A percentile compares a stretch with the other conserved stretches of the same genome.
phyloP scores from a whole-genome alignment of 2,888 invertebrate species.

The Caradrina clavipalpis region DNA sequence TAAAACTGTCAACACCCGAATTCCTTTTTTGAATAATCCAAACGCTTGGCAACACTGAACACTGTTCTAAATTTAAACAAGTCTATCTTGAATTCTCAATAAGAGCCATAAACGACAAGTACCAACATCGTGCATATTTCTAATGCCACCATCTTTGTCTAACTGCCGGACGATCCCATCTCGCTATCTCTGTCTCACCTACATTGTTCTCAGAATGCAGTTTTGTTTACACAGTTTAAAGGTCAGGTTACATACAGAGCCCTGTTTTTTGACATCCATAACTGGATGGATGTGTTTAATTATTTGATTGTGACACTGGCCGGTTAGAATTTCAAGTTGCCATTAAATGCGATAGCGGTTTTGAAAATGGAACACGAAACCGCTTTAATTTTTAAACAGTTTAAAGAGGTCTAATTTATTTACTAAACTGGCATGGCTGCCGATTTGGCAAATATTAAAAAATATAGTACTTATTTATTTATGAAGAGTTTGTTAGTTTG shows the following conservation, averaged over 20 bases:
- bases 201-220: constrained; percentile 61
- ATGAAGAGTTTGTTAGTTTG: no score
- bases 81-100: constrained; percentile 23
- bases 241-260: constrained; percentile 47
- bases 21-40: background rate
- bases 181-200: constrained; percentile 41
- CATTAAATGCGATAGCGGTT: background rate
- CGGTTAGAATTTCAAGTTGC: constrained; percentile 27
- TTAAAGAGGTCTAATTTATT: no score
- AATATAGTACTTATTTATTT: no score
- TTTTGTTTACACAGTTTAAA: constrained; percentile 60
- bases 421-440: no score
- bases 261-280: constrained; percentile 42
- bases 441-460: no score
- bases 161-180: background rate
- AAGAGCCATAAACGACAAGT: constrained; percentile 14
- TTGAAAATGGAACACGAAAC: background rate
- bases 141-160: constrained; percentile 40
- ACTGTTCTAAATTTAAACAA: constrained; percentile 13
- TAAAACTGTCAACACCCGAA: no score
- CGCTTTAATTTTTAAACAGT: background rate
- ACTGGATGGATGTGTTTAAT: constrained; percentile 18
- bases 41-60: constrained; percentile 8
- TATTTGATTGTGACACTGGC: constrained; percentile 13
- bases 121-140: constrained; percentile 42